Evolutionary conservation across 2,888 invertebrate genomes (phyloP), one percentile per base, ranked within the genome.

Genomic region (Leptinotarsa juncta): DNA sequence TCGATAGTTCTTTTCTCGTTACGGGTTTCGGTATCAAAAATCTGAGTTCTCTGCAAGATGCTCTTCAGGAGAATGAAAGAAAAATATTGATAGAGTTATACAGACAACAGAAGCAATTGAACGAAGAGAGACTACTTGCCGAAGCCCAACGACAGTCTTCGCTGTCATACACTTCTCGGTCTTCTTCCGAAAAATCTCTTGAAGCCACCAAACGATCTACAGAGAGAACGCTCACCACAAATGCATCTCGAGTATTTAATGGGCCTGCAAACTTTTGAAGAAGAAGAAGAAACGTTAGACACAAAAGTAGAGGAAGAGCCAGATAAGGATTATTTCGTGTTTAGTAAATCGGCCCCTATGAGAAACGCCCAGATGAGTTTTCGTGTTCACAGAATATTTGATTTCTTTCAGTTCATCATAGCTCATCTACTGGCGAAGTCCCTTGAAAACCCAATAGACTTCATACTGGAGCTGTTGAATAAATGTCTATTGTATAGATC

Each of bases 381-480:
- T 62, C 81, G 85, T 32, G 78, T 83, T 1, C 88, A 87, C 71
- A 86, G 86, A 65, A 88, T 89, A 67, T 88, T 86, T 77, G 87
- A 89, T 75, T 87, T 90, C 53, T 89, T 88, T 79, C 87, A 88
- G 78, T 90, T 88, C 81, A 83, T 90, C 68, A 85, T 88, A 68
- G 86, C 88, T 3, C 89, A 89, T 78, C 79, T 90, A 51, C 79
- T 89, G 50, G 86, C 87, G 42, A 85, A 86, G 15, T 82, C 85
- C 72, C 88, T 81, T 74, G 86, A 87, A 20, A 86, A 89, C 79
- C 89, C 89, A 3, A 86, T 89, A 66, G 83, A 85, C 55, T 89
- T 88, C 81, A 85, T 90, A 51, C 80, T 86, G 72, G 85, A 88
- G 74, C 82, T 89, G 20, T 79, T 90, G 67, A 88, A 89, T 79